These are phyloP conservation scores for Cotesia chilonis DNA, from an alignment of 1,140 invertebrate species.

Conservation along the genomic window DNA sequence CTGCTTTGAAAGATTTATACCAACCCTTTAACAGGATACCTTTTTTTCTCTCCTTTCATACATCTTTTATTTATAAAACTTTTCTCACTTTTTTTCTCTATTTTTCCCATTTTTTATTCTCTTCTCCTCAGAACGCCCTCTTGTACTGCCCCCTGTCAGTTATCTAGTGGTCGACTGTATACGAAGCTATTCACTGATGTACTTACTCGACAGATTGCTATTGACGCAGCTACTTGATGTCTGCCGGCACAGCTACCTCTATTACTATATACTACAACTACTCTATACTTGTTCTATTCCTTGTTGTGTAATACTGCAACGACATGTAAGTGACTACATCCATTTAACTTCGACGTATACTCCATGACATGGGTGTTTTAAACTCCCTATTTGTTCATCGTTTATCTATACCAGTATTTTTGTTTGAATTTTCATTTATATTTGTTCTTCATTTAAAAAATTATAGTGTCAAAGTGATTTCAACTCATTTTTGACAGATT, in stretches of 20 bases:
- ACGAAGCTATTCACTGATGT: slow-evolving; percentile 29
- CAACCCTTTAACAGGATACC: slow-evolving; percentile 27
- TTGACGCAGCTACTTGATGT: slow-evolving; percentile 34
- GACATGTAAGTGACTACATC: too few species aligned
- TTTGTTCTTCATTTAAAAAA: too few species aligned
- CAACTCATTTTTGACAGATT: too few species aligned
- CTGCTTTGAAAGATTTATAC: slow-evolving; percentile 32
- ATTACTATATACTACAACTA: neutral
- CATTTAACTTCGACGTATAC: too few species aligned
- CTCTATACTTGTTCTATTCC: neutral
- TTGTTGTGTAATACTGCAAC: neutral
- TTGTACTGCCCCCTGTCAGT: slow-evolving; percentile 7
- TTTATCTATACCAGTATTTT: neutral
- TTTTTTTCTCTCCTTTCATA: neutral
- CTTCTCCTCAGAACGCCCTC: neutral
- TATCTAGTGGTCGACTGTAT: slow-evolving; percentile 20
- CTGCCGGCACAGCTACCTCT: neutral
- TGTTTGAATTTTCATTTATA: too few species aligned
- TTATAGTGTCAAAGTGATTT: too few species aligned
- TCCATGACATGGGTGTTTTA: neutral
- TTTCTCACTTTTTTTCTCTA: neutral
- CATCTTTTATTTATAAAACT: slow-evolving; percentile 1
- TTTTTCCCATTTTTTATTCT: neutral
- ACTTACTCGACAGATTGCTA: slow-evolving; percentile 31
- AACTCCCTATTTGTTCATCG: neutral